A percentile compares a stretch with the other conserved stretches of the same genome.
Conservation (phyloP, 1,140 invertebrate species). For the Oppia nitens region DNA sequence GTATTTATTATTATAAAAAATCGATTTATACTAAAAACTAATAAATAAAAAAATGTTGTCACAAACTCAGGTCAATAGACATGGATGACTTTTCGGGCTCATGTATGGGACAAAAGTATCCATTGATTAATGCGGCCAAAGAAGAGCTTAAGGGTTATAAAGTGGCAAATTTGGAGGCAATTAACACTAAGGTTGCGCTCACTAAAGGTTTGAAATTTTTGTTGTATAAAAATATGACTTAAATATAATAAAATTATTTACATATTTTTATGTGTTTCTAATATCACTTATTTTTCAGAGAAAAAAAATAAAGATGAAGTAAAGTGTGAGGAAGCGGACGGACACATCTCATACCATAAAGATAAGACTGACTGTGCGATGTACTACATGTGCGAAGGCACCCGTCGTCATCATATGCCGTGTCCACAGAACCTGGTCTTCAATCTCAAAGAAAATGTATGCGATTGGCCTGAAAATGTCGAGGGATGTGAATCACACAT, state of each 20-base stretch:
- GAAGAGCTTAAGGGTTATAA: constrained; percentile 64
- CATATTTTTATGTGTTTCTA: background rate
- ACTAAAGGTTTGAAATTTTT: too few species aligned
- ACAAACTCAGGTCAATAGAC: constrained; percentile 46
- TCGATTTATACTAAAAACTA: too few species aligned
- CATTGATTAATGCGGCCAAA: constrained; percentile 67
- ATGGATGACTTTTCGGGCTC: constrained; percentile 84
- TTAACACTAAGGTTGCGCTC: constrained; percentile 3
- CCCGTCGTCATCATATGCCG: constrained; percentile 77
- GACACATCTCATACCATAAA: constrained; percentile 76
- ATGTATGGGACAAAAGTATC: constrained; percentile 78
- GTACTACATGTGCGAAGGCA: constrained; percentile 91
- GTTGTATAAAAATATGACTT: too few species aligned
- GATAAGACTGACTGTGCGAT: constrained; percentile 79
- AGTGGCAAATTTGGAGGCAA: constrained; percentile 60
- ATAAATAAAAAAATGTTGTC: background rate
- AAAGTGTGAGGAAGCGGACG: constrained; percentile 75
- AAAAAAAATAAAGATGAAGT: constrained; percentile 42
- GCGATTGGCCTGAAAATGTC: constrained; percentile 89
- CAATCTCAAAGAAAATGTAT: constrained; percentile 80
- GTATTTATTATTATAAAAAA: too few species aligned
- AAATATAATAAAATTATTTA: too few species aligned
- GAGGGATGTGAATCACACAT: too few species aligned
- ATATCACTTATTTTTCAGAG: background rate
- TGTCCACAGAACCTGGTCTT: constrained; percentile 84